Conservation (phyloP, 2,113 vertebrate genomes). For the Menura novaehollandiae region DNA sequence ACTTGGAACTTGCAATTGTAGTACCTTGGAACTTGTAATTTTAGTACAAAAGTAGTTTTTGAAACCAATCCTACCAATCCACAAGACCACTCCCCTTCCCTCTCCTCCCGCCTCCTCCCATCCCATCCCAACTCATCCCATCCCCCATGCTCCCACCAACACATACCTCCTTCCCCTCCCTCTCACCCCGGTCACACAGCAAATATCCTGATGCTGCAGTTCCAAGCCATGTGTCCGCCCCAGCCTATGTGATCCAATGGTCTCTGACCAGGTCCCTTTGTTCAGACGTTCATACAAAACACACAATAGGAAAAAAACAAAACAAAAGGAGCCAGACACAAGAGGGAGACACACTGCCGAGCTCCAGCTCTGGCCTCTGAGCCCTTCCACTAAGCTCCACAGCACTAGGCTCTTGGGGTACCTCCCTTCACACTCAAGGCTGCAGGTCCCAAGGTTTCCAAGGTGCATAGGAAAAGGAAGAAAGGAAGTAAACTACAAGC, state of each 20-base stretch:
- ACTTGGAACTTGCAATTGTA: background rate
- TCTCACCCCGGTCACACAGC: constrained; percentile 65
- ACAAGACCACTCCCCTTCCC: background rate
- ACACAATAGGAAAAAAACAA: constrained; percentile 57
- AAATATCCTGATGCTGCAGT: constrained; percentile 61
- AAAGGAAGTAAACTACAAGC: constrained; percentile 46
- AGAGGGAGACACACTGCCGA: constrained; percentile 38
- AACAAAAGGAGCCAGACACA: constrained; percentile 61
- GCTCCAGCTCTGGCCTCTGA: constrained; percentile 31
- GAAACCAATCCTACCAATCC: background rate
- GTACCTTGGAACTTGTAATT: background rate
- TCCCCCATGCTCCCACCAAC: constrained; percentile 52
- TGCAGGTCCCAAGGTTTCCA: constrained; percentile 26
- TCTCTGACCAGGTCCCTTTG: constrained; percentile 56
- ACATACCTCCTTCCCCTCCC: constrained; percentile 54
- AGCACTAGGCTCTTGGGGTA: constrained; percentile 37
- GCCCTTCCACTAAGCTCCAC: constrained; percentile 24
- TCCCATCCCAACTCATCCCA: constrained; percentile 24
- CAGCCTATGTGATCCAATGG: constrained; percentile 35
- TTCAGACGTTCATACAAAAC: constrained; percentile 57
- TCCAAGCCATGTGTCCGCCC: constrained; percentile 51
- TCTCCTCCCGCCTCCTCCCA: background rate
- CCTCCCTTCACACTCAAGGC: constrained; percentile 1
- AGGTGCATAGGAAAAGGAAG: constrained; percentile 54
- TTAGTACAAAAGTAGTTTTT: background rate